Conservation (phyloP, 2,888 invertebrate genomes). For the Ferrisia virgata region DNA sequence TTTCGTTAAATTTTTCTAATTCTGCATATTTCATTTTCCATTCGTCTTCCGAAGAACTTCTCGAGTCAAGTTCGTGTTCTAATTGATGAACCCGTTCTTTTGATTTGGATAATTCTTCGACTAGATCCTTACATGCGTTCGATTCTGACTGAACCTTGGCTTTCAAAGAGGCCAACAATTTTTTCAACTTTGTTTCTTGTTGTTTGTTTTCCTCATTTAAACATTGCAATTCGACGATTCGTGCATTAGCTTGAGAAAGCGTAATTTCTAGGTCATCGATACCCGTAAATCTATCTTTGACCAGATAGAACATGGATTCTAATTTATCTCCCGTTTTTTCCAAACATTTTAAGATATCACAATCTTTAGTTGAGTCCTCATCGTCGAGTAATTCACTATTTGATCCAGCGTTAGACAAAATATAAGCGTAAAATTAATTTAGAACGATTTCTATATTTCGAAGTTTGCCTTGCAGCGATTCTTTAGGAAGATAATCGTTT, state of each 20-base stretch:
- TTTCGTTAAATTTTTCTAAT: constrained; percentile 20
- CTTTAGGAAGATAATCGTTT: not conserved
- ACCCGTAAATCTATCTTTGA: not conserved
- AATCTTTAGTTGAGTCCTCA: not conserved
- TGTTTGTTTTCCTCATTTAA: not conserved
- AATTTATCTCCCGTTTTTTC: constrained; percentile 29
- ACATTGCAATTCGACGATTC: not conserved
- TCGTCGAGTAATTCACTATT: not conserved
- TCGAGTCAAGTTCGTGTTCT: not conserved
- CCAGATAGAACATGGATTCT: constrained; percentile 29
- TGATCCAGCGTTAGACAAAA: not conserved
- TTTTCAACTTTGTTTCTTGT: constrained; percentile 24
- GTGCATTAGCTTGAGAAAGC: not conserved
- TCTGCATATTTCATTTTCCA: not conserved
- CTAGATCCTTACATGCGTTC: not conserved
- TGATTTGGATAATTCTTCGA: constrained; percentile 16
- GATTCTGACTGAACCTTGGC: constrained; percentile 21
- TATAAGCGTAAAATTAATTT: constrained; percentile 27
- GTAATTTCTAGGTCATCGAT: not conserved
- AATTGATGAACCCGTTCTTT: not conserved
- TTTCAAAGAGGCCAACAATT: constrained; percentile 1
- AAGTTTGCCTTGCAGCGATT: not conserved
- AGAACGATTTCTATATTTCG: not conserved
- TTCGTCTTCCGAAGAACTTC: not conserved
- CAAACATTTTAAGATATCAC: not conserved